Conservation (phyloP, 2,888 invertebrate genomes). For the Diaperis boleti region DNA sequence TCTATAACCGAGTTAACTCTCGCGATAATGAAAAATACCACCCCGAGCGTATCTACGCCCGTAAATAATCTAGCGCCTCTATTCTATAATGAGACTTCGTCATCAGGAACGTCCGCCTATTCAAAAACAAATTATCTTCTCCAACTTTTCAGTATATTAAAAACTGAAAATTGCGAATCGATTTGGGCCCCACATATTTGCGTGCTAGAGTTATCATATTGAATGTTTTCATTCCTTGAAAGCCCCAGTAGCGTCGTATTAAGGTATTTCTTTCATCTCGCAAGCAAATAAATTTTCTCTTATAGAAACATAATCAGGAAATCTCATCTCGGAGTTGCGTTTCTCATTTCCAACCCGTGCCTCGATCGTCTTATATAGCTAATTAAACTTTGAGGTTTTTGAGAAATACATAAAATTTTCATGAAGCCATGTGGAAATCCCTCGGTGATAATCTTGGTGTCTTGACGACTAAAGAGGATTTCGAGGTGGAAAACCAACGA, state of each 20-base stretch:
- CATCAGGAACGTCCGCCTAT: conserved; percentile 14
- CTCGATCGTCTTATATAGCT: conserved; percentile 3
- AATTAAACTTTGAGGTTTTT: conserved; percentile 8
- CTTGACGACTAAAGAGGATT: no score
- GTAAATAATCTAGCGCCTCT: conserved; percentile 15
- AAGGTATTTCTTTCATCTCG: conserved; percentile 34
- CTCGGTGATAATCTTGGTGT: not conserved
- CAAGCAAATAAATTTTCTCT: conserved; percentile 28
- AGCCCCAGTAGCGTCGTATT: conserved; percentile 18
- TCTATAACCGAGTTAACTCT: conserved; percentile 20
- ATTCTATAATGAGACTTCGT: conserved; percentile 18
- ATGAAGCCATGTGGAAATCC: not conserved
- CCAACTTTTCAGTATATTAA: not conserved
- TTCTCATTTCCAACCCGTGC: conserved; percentile 7
- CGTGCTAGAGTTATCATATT: conserved; percentile 5
- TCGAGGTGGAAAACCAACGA: no score
- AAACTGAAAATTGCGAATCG: conserved; percentile 3
- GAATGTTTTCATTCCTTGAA: conserved; percentile 19
- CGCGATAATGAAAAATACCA: conserved; percentile 25
- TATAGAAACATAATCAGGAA: conserved; percentile 30
- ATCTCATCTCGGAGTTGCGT: conserved; percentile 14
- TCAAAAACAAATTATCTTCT: conserved; percentile 7
- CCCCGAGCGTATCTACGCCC: conserved; percentile 10
- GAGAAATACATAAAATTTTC: conserved; percentile 6
- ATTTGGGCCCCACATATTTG: conserved; percentile 12